Percentiles rank a stretch among this genome's conserved stretches.
Evolutionary conservation across 1,140 invertebrate species (phyloP).

Genomic region (Leptestheria dahalacensis): DNA sequence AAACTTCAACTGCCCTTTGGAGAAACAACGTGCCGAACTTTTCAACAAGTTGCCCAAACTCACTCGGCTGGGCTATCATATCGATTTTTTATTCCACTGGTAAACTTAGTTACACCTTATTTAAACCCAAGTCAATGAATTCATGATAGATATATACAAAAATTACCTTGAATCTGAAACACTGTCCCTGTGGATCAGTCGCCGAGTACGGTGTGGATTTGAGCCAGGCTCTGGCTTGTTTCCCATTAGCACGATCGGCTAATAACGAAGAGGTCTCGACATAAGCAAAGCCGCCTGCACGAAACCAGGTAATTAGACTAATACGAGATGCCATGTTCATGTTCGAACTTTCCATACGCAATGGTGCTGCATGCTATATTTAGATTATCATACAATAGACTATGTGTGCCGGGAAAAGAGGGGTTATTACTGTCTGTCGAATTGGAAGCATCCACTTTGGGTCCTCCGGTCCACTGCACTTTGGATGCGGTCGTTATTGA

Average conservation of each 20-base stretch:
- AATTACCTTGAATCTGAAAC: constrained; percentile 11
- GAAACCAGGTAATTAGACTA: neutral
- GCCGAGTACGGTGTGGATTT: constrained; percentile 4
- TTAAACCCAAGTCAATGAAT: too few relatives aligned
- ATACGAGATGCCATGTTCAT: neutral
- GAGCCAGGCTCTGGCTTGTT: constrained; percentile 9
- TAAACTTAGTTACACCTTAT: too few relatives aligned
- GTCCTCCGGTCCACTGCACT: neutral
- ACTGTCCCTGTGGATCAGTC: constrained; percentile 8
- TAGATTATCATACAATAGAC: too few relatives aligned
- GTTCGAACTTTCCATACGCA: neutral
- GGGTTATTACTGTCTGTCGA: neutral
- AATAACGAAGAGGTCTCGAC: constrained; percentile 10
- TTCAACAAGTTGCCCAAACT: too few relatives aligned
- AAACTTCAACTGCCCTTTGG: too few relatives aligned
- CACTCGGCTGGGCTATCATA: too few relatives aligned
- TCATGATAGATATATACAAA: neutral
- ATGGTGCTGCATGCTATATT: neutral
- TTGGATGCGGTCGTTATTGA: neutral
- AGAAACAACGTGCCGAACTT: too few relatives aligned
- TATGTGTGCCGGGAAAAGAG: neutral
- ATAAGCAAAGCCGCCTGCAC: constrained; percentile 11
- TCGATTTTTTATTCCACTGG: too few relatives aligned
- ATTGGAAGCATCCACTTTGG: constrained; percentile 1
- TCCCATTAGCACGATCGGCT: neutral